Conservation (phyloP, 1,140 invertebrate genomes). For the Bombus breviceps region DNA sequence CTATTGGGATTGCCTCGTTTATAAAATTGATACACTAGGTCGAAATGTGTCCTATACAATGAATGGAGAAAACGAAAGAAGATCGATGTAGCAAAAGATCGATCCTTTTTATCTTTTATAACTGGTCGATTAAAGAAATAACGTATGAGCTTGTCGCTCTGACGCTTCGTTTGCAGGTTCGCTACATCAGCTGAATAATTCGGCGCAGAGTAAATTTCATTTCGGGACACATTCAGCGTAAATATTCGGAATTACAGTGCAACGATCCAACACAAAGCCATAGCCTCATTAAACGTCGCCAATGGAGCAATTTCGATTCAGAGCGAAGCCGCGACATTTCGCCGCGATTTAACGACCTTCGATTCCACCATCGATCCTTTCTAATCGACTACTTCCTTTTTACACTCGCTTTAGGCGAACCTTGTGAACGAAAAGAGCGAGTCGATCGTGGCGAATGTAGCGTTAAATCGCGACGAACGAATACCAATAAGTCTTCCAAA, state of each 20-base stretch:
- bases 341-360: conserved; percentile 5
- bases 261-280: not conserved
- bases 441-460: conserved; percentile 41
- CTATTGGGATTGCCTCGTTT: no score
- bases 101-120: not conserved
- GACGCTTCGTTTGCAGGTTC: not conserved
- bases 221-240: not conserved
- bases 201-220: conserved; percentile 31
- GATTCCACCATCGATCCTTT: not conserved
- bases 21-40: no score
- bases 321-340: not conserved
- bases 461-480: conserved; percentile 60
- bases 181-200: not conserved
- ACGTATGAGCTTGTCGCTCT: not conserved
- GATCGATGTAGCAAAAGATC: no score
- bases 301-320: not conserved
- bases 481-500: conserved; percentile 65
- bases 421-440: not conserved
- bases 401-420: not conserved
- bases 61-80: no score
- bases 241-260: conserved; percentile 31
- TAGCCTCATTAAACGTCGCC: conserved; percentile 4
- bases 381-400: conserved; percentile 6
- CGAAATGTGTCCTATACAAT: no score
- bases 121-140: not conserved